Evolutionary conservation across 1,140 invertebrate genomes (phyloP).

Genomic region (Lordiphosa mommai): DNA sequence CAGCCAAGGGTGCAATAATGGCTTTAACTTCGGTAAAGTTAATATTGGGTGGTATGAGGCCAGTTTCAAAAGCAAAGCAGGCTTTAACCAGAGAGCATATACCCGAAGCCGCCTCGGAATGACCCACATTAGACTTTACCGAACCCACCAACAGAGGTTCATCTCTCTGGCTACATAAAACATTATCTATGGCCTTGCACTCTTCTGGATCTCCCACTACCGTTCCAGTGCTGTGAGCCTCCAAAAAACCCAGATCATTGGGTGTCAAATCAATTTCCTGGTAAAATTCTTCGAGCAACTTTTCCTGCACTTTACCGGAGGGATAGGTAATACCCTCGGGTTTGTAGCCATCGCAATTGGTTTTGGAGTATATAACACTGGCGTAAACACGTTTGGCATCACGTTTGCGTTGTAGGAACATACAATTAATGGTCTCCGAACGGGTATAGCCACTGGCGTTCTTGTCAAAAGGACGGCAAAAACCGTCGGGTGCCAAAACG

Average conservation of each 20-base stretch:
- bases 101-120: constrained; percentile 94
- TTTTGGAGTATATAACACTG: constrained; percentile 81
- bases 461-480: constrained; percentile 94
- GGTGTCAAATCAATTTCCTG: constrained; percentile 90
- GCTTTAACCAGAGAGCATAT: constrained; percentile 92
- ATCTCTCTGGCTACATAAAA: constrained; percentile 86
- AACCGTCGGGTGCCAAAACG: constrained; percentile 91
- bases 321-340: constrained; percentile 95
- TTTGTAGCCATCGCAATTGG: constrained; percentile 94
- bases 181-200: constrained; percentile 89
- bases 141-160: constrained; percentile 91
- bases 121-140: constrained; percentile 96
- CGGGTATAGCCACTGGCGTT: constrained; percentile 88
- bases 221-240: constrained; percentile 95
- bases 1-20: constrained; percentile 86
- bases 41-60: constrained; percentile 89
- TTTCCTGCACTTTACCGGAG: constrained; percentile 89
- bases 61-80: constrained; percentile 86
- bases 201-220: constrained; percentile 93
- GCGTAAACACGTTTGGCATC: constrained; percentile 89
- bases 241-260: constrained; percentile 87
- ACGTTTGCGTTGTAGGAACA: constrained; percentile 91
- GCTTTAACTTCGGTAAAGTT: constrained; percentile 87
- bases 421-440: constrained; percentile 87
- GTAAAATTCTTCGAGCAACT: constrained; percentile 91